Conservation (phyloP, 2,113 vertebrate species). For the Myrmecobius fasciatus region DNA sequence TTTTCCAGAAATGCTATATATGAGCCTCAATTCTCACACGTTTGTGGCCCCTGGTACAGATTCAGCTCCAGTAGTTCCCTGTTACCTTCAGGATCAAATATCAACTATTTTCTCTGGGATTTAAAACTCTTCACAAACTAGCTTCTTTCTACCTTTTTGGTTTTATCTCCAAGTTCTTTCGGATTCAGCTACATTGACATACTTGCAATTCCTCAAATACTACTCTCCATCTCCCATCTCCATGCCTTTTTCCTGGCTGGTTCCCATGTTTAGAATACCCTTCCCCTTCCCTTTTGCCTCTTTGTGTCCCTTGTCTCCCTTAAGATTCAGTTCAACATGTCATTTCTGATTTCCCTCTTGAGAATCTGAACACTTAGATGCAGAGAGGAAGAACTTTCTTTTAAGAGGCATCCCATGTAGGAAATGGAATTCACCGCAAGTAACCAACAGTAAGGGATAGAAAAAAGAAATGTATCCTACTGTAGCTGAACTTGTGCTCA, state of each 20-base stretch:
- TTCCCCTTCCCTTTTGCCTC: not conserved
- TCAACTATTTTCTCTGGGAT: not conserved
- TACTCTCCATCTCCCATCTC: not conserved
- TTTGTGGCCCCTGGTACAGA: not conserved
- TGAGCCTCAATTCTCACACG: not conserved
- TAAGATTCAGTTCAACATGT: slow-evolving; percentile 38
- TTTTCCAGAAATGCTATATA: not conserved
- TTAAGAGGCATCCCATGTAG: slow-evolving; percentile 59
- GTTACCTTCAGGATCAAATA: not conserved
- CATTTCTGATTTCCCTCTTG: slow-evolving; percentile 71
- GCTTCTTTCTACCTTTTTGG: not conserved
- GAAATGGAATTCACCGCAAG: slow-evolving; percentile 61
- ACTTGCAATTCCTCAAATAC: not conserved
- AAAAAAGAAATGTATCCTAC: slow-evolving; percentile 76
- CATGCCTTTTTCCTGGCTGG: not conserved
- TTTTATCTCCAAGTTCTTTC: not conserved
- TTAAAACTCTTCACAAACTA: not conserved
- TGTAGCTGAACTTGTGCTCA: slow-evolving; percentile 77
- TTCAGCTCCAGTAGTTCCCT: not conserved
- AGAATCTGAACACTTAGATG: slow-evolving; percentile 62
- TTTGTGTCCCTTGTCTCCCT: not conserved
- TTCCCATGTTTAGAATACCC: not conserved
- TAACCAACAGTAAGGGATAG: slow-evolving; percentile 58
- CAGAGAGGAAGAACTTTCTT: slow-evolving; percentile 69
- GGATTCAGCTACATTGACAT: not conserved